Evolutionary conservation across 1,140 invertebrate species (phyloP).

Genomic region (Brachionus koreanus): DNA sequence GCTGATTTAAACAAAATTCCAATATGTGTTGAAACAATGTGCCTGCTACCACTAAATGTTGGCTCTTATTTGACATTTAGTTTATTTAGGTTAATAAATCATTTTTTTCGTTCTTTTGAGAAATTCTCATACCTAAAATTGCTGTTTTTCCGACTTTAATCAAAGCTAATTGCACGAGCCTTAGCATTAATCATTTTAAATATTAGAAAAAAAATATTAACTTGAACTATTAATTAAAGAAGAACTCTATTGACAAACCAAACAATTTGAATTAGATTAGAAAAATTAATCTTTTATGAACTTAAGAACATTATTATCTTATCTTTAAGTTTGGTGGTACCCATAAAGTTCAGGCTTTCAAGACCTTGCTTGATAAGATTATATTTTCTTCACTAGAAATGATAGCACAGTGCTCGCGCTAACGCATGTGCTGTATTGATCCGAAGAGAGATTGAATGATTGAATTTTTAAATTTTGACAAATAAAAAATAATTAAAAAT

Average conservation of each 20-base stretch:
- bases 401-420: too few relatives aligned
- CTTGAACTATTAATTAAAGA: background rate
- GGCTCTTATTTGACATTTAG: background rate
- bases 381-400: background rate
- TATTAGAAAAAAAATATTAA: background rate
- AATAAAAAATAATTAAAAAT: background rate
- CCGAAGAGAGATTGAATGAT: too few relatives aligned
- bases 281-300: background rate
- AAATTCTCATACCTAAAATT: background rate
- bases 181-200: background rate
- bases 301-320: background rate
- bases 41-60: background rate
- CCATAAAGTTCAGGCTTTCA: background rate
- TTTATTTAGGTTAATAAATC: slow-evolving; percentile 33
- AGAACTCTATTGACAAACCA: background rate
- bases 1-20: background rate
- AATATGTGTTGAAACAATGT: background rate
- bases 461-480: background rate
- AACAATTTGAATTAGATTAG: background rate
- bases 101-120: background rate
- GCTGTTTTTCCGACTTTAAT: slow-evolving; percentile 10
- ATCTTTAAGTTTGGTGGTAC: background rate
- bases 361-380: background rate
- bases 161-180: slow-evolving; percentile 7
- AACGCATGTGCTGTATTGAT: too few relatives aligned